These are phyloP conservation scores for Amphipoea lucens DNA, from an alignment of 2,888 invertebrate genomes.

Conservation along the genomic window DNA sequence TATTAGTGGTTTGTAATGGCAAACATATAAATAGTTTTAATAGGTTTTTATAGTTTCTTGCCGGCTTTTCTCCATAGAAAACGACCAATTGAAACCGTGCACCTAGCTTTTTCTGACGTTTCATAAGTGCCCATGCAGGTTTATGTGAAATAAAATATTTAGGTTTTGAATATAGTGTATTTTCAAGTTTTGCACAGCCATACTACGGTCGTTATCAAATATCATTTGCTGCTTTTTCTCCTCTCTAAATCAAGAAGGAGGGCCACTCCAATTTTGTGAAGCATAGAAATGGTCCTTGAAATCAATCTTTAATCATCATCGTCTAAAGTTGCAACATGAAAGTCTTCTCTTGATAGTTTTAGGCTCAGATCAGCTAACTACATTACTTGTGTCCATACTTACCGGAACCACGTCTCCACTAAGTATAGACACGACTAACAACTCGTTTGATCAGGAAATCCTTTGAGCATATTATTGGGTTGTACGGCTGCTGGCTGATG, in stretches of 20 bases:
- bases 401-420: conserved; percentile 2
- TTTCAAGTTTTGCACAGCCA: not conserved
- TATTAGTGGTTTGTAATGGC: too few relatives aligned
- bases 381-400: not conserved
- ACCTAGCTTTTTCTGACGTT: too few relatives aligned
- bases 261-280: not conserved
- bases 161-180: not conserved
- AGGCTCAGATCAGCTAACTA: not conserved
- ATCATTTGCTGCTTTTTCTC: not conserved
- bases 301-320: not conserved
- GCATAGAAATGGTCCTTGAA: not conserved
- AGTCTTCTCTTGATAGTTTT: not conserved
- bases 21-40: too few relatives aligned
- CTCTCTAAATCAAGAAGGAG: not conserved
- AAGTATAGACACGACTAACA: conserved; percentile 4
- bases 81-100: too few relatives aligned
- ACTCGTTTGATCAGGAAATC: conserved; percentile 29
- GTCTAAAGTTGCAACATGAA: not conserved
- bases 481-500: not conserved
- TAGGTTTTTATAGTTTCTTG: too few relatives aligned
- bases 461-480: conserved; percentile 20
- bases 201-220: not conserved
- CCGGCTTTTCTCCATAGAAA: too few relatives aligned
- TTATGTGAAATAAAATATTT: too few relatives aligned
- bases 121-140: too few relatives aligned